Base-by-base conservation (phyloP, 1,140 invertebrate species). In the Limonius californicus region DNA sequence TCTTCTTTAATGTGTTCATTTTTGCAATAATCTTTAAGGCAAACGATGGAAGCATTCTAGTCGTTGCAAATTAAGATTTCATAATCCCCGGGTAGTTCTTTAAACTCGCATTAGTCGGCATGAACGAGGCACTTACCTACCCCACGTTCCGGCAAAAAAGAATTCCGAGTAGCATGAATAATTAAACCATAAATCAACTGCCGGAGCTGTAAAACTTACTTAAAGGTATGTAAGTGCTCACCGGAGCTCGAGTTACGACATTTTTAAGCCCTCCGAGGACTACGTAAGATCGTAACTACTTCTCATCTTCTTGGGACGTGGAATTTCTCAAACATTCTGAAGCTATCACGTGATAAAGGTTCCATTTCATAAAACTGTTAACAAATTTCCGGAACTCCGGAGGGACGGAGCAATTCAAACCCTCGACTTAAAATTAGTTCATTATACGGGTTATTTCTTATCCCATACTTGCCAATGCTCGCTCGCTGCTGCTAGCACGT, bases 151-250 rank as follows among this genome's bases (percentile, higher is more conserved):
- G n/a, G 12, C n/a, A 45, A 50, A 21, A 8, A 16, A 50, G 19
- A 50, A 50, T 2, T 8, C 45, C 7, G 7, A 50, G 20, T 14
- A 14, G 16, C n/a, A 50, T 50, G 20, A 50, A 50, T 50, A 50
- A 50, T 50, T 50, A 50, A 50, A 21, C 45, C 45, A 50, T 50
- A 50, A 50, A 50, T 50, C 45, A 50, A 21, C 20, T 21, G 45
- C 6, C 2, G 45, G 9, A 19, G 45, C 20, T 21, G 45, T 50
- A 50, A 50, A 50, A 50, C 45, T 50, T 50, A 50, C 14, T 50
- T 50, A 50, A 50, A 50, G 45, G 45, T 50, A 50, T 50, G 45
- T 50, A 50, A 50, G 45, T 50, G n/a, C 45, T 50, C 45, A 50
- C 45, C 16, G 45, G 45, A 50, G 45, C 45, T 14, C 45, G 16